Evolutionary conservation across 2,888 invertebrate species (phyloP).

Genomic region (Chalcosyrphus nemorum): DNA sequence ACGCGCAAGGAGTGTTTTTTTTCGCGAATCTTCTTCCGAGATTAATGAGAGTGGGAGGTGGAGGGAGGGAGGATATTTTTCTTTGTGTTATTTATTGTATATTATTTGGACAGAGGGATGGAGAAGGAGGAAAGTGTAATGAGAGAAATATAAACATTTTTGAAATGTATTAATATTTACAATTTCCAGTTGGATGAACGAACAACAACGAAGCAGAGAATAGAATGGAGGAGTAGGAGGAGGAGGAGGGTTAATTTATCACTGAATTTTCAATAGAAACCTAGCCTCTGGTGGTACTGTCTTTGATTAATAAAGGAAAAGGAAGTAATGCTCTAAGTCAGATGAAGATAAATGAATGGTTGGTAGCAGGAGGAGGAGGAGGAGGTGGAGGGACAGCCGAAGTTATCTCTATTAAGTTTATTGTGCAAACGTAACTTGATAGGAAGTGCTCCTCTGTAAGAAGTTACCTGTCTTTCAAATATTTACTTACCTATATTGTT

Average conservation of each 20-base stretch:
- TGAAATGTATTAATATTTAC: slow-evolving; percentile 66
- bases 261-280: slow-evolving; percentile 56
- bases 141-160: slow-evolving; percentile 55
- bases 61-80: background rate
- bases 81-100: slow-evolving; percentile 30
- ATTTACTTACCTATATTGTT: slow-evolving; percentile 43
- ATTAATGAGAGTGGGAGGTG: slow-evolving; percentile 34
- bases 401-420: slow-evolving; percentile 43
- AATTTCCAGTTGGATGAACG: slow-evolving; percentile 60
- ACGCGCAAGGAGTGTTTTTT: slow-evolving; percentile 23
- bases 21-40: slow-evolving; percentile 1
- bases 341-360: slow-evolving; percentile 48
- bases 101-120: background rate
- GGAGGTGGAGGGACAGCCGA: slow-evolving; percentile 8
- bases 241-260: slow-evolving; percentile 52
- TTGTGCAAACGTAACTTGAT: slow-evolving; percentile 17
- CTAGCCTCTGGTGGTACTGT: slow-evolving; percentile 20
- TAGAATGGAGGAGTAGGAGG: too few relatives aligned
- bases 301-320: slow-evolving; percentile 46
- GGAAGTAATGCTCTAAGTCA: slow-evolving; percentile 20
- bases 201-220: slow-evolving; percentile 15
- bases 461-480: slow-evolving; percentile 6
- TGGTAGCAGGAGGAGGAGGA: too few relatives aligned
- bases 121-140: slow-evolving; percentile 21
- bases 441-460: background rate